A percentile compares a stretch with the other conserved stretches of the same genome.
Evolutionary conservation across 2,113 vertebrate genomes (phyloP).

Genomic region (Myrmophylax atrothorax): DNA sequence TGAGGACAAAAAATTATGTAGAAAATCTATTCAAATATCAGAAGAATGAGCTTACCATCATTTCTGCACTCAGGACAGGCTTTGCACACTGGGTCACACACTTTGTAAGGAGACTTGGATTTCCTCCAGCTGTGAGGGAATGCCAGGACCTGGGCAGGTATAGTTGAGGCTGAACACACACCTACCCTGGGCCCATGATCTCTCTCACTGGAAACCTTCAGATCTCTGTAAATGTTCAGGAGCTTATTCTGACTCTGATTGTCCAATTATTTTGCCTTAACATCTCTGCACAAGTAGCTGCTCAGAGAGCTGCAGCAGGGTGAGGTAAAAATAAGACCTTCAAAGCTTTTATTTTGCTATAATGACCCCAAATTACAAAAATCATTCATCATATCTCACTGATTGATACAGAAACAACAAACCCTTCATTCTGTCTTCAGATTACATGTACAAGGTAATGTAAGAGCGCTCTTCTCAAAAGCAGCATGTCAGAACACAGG

Average conservation of each 20-base stretch:
- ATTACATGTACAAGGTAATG: background rate
- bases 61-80: background rate
- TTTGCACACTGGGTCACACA: background rate
- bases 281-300: background rate
- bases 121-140: background rate
- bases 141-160: no score
- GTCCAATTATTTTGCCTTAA: background rate
- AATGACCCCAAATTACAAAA: background rate
- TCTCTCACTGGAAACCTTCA: background rate
- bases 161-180: background rate
- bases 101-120: accelerated
- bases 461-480: background rate
- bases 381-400: background rate
- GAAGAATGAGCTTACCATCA: background rate
- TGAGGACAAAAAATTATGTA: background rate
- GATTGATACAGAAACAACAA: background rate
- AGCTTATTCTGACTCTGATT: background rate
- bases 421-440: background rate
- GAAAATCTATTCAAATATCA: background rate
- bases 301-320: background rate
- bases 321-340: background rate
- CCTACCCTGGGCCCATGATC: background rate
- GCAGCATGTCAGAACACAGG: background rate
- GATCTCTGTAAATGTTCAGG: background rate
- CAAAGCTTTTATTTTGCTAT: background rate